These are phyloP conservation scores for Agriotes lineatus DNA, from an alignment of 2,888 invertebrate species.

Conservation along the genomic window DNA sequence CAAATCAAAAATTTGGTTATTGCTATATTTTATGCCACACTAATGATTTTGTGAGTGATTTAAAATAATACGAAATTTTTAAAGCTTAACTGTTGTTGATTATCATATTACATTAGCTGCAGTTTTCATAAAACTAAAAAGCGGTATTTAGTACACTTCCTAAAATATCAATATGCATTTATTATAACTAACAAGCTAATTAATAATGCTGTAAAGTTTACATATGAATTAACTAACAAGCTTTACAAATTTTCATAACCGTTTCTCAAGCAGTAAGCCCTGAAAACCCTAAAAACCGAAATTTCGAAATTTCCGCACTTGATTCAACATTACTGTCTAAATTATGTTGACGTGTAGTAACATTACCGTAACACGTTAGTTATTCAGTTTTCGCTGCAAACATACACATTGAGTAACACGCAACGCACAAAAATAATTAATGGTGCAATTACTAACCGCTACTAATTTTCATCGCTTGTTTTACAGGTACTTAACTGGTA, in stretches of 20 bases:
- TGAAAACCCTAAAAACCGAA: conserved; percentile 9
- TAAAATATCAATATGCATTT: too few relatives aligned
- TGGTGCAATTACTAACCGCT: neutral
- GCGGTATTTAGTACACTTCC: too few relatives aligned
- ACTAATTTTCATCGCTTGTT: neutral
- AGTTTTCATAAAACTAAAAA: too few relatives aligned
- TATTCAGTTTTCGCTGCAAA: neutral
- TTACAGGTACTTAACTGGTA: neutral
- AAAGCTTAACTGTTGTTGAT: too few relatives aligned
- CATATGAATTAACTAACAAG: neutral
- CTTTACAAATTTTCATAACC: neutral
- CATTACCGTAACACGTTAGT: neutral
- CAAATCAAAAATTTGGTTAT: too few relatives aligned
- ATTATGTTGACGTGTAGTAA: neutral
- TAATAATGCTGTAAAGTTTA: too few relatives aligned
- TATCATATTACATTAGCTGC: too few relatives aligned
- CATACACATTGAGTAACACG: neutral
- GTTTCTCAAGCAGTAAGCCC: neutral
- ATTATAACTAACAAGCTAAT: too few relatives aligned
- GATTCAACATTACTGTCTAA: neutral
- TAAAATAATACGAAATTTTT: too few relatives aligned
- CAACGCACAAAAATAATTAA: conserved; percentile 3
- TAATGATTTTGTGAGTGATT: too few relatives aligned
- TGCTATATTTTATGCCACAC: too few relatives aligned
- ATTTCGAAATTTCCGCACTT: conserved; percentile 3